These are phyloP conservation scores for Dermolepida albohirtum DNA, from an alignment of 2,888 invertebrate species.

Conservation along the genomic window DNA sequence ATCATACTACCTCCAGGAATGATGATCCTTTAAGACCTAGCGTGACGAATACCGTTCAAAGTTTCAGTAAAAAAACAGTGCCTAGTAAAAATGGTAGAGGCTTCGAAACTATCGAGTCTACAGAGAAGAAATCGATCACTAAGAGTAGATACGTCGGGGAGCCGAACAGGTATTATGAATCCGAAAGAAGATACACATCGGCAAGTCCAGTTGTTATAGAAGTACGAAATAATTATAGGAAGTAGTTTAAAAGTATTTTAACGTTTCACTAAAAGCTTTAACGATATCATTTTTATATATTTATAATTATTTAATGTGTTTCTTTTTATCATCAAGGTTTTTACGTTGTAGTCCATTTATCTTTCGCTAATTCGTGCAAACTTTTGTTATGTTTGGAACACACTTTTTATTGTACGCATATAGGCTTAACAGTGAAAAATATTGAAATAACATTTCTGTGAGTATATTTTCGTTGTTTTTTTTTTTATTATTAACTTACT, in stretches of 20 bases:
- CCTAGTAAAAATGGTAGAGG: conserved; percentile 74
- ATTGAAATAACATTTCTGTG: background rate
- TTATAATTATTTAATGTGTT: conserved; percentile 19
- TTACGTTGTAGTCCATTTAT: background rate
- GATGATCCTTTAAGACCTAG: conserved; percentile 76
- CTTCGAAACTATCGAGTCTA: conserved; percentile 77
- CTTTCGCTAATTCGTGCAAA: conserved; percentile 8
- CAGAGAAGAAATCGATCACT: conserved; percentile 77
- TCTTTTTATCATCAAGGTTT: too few species aligned
- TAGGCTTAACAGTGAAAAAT: conserved; percentile 2
- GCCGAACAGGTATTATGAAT: conserved; percentile 67
- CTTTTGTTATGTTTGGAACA: conserved; percentile 2
- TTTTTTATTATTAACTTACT: conserved; percentile 16
- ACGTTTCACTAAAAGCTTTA: conserved; percentile 26
- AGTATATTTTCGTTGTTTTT: too few species aligned
- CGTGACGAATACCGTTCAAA: conserved; percentile 78
- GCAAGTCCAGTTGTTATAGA: conserved; percentile 72
- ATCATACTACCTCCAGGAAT: conserved; percentile 75
- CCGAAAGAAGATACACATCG: conserved; percentile 62
- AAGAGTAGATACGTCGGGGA: conserved; percentile 68
- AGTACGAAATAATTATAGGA: conserved; percentile 66
- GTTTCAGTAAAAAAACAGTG: conserved; percentile 75
- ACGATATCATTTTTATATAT: conserved; percentile 15
- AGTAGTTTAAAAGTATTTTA: conserved; percentile 26
- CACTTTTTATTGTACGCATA: too few species aligned